Evolutionary conservation across 2,888 invertebrate genomes (phyloP), one percentile per base, ranked within the genome.

Genomic region (Drosophila affinis): DNA sequence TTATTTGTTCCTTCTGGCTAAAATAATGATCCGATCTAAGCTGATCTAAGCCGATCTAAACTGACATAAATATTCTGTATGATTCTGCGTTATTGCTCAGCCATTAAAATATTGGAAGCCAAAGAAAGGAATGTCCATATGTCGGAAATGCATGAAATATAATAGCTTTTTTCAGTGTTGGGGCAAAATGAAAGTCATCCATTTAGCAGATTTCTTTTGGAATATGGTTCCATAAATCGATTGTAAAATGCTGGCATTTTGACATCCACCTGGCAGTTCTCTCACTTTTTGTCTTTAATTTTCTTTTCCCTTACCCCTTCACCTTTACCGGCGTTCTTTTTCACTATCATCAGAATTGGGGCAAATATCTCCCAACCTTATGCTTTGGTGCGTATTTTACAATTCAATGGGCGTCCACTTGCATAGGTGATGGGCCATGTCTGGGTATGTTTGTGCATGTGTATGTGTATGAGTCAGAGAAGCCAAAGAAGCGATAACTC

Each of bases 321-420:
- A 29, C 18, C 53, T 62, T 58, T 57, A 39, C 52, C 68, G 68
- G 73, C 29, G 9, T 29, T 29, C 9, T 59, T 58, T 52, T 55
- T 71, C 34, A 12, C 34, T 12, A 34, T 5, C 34, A 34, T 5
- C 39, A 7, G 39, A 39, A n/a, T 39, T 7, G 39, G 39, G 14
- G 39, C 7, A 39, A 39, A 39, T 39, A 39, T 39, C n/a, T 55
- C 59, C 68, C 65, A 73, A 78, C 72, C 72, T 75, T 71, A 76
- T 81, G 81, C 71, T 75, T 68, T 77, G 75, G 56, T 73, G 71
- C 78, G 76, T 85, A 76, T 81, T 87, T 81, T 76, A 81, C 85
- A 84, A 84, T 81, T 87, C 85, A 81, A 81, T 84, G 82, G 73
- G 34, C 60, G 69, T 46, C 68, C 81, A 87, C 81, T 81, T 84